A percentile compares a stretch with the other conserved stretches of the same genome.
phyloP scores from a whole-genome alignment of 2,888 invertebrate species.

The Cataglyphis cursor region DNA sequence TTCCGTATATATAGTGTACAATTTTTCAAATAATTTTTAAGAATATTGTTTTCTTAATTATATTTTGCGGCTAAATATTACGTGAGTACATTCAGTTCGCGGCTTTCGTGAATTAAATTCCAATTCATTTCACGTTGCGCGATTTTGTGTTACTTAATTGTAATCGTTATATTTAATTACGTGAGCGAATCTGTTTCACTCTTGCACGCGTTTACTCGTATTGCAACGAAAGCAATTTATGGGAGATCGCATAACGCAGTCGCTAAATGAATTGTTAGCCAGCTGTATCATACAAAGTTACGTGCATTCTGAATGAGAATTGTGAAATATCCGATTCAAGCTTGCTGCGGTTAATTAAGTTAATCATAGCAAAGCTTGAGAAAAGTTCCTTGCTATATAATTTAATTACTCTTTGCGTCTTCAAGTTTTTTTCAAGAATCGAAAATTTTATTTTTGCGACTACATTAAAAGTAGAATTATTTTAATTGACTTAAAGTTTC shows the following conservation, averaged over 20 bases:
- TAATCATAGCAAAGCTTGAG: background rate
- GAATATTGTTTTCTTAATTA: background rate
- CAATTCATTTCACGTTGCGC: background rate
- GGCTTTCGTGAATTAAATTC: background rate
- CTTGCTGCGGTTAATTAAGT: background rate
- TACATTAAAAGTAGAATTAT: background rate
- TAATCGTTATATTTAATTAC: conserved; percentile 25
- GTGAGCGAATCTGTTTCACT: conserved; percentile 34
- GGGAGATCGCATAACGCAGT: conserved; percentile 39
- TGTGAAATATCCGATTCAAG: conserved; percentile 7
- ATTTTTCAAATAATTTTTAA: background rate
- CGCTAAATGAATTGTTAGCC: conserved; percentile 26
- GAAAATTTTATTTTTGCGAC: background rate
- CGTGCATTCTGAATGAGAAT: conserved; percentile 1
- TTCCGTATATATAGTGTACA: background rate
- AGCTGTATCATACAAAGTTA: conserved; percentile 15
- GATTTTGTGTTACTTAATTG: conserved; percentile 20
- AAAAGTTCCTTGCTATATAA: background rate
- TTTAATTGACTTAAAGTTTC: background rate
- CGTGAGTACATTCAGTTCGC: background rate
- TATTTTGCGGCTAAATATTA: background rate
- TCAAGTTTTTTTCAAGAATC: background rate
- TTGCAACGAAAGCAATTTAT: conserved; percentile 46
- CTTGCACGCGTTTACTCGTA: conserved; percentile 4
- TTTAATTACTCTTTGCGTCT: background rate